Conservation (phyloP, 2,113 vertebrate genomes). For the Mesembrinibis cayennensis region DNA sequence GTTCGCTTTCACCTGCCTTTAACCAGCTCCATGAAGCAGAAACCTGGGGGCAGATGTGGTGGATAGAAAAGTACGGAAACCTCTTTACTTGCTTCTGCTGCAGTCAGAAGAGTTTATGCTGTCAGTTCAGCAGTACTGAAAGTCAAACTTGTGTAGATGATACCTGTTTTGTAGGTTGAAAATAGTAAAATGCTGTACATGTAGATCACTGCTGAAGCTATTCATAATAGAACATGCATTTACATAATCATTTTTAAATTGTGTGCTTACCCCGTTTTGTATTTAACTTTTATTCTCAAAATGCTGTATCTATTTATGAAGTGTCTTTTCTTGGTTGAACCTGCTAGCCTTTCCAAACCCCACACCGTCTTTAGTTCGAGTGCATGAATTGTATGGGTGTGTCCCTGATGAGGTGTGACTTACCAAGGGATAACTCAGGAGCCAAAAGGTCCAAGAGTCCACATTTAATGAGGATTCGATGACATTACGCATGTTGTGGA, state of each 20-base stretch:
- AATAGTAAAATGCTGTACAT: not conserved
- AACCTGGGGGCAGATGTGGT: not conserved
- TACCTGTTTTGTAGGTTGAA: not conserved
- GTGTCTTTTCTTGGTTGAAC: not conserved
- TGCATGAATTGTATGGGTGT: rapidly evolving
- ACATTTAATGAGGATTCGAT: not conserved
- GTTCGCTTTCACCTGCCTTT: not conserved
- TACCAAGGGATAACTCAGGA: not conserved
- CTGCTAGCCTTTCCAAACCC: not conserved
- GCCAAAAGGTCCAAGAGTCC: not conserved
- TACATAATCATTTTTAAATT: not conserved
- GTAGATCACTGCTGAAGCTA: not conserved
- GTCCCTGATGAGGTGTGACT: not conserved
- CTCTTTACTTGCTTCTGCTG: not conserved
- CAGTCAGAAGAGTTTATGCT: not conserved
- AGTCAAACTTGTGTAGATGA: not conserved
- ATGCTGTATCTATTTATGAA: rapidly evolving
- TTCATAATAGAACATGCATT: not conserved
- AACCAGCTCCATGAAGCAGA: not conserved
- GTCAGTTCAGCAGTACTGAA: not conserved
- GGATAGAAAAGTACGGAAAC: not conserved
- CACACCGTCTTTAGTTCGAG: not conserved
- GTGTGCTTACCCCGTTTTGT: rapidly evolving
- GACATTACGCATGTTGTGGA: not conserved
- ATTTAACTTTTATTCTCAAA: not conserved